A percentile compares a stretch with the other conserved stretches of the same genome.
These are phyloP conservation scores for Synergus japonicus DNA, from an alignment of 2,888 invertebrate genomes.

Conservation along the genomic window DNA sequence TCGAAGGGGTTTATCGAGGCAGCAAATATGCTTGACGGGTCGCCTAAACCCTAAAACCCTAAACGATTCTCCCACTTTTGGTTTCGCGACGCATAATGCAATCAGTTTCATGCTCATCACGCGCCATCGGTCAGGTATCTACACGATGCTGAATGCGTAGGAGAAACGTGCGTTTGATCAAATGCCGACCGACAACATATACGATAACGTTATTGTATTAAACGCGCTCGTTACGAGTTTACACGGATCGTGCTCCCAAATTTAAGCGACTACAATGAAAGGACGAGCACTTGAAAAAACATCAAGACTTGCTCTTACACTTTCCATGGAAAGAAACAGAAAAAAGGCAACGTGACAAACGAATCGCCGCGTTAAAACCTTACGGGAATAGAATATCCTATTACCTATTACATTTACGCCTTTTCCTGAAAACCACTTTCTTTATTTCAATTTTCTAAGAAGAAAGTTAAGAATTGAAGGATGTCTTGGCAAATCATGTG, in stretches of 20 bases:
- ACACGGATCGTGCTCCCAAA: constrained; percentile 55
- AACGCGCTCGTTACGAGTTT: constrained; percentile 56
- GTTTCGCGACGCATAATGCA: constrained; percentile 56
- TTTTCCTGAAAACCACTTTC: not conserved
- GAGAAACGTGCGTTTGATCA: constrained; percentile 76
- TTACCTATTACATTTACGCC: not conserved
- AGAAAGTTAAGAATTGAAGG: not conserved
- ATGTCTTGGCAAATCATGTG: not conserved
- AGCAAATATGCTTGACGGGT: not conserved
- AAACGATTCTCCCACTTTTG: constrained; percentile 54
- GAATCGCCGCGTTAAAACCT: constrained; percentile 31
- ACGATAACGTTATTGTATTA: constrained; percentile 57
- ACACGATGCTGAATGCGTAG: constrained; percentile 74
- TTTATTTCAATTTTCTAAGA: not conserved
- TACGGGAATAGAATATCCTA: constrained; percentile 34
- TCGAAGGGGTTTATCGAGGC: not conserved
- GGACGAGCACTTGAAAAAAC: constrained; percentile 44
- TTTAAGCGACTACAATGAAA: constrained; percentile 50
- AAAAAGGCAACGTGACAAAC: constrained; percentile 40
- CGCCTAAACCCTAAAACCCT: constrained; percentile 36
- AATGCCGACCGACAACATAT: constrained; percentile 66
- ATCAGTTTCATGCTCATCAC: constrained; percentile 63
- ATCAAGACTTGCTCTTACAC: constrained; percentile 26
- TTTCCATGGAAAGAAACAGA: constrained; percentile 31
- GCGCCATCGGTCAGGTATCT: constrained; percentile 59